These are phyloP conservation scores for Hylaeus volcanicus DNA, from an alignment of 1,140 invertebrate species.

Conservation along the genomic window DNA sequence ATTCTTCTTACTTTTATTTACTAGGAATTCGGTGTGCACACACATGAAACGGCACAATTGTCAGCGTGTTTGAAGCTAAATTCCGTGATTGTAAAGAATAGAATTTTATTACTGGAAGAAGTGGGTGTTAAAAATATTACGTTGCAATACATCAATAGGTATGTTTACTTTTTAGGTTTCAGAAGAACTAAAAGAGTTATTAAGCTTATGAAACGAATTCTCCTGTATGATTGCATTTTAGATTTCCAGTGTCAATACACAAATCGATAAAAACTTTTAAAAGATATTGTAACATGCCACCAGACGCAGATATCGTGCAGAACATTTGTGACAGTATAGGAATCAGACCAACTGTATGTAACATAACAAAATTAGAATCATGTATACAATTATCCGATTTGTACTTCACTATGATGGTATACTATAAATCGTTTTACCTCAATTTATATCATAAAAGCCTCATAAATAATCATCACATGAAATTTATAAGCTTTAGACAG, in stretches of 20 bases:
- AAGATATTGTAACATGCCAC: slow-evolving; percentile 62
- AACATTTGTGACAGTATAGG: slow-evolving; percentile 71
- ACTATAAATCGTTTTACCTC: background rate
- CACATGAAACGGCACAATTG: background rate
- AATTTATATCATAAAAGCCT: background rate
- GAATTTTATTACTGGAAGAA: slow-evolving; percentile 61
- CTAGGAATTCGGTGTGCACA: background rate
- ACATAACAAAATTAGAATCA: no score
- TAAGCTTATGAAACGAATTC: no score
- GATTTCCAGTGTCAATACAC: background rate
- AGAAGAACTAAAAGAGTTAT: no score
- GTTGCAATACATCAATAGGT: slow-evolving; percentile 24
- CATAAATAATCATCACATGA: background rate
- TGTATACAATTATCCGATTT: no score
- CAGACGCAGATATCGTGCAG: slow-evolving; percentile 74
- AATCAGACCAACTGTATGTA: background rate
- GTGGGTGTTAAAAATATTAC: slow-evolving; percentile 48
- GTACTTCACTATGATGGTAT: background rate
- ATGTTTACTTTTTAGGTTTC: background rate
- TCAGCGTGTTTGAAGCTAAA: background rate
- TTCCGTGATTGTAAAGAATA: slow-evolving; percentile 33
- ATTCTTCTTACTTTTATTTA: background rate
- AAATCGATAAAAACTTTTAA: slow-evolving; percentile 66
- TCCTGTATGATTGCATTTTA: slow-evolving; percentile 28
- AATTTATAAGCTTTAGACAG: slow-evolving; percentile 62